Evolutionary conservation across 2,797 vertebrate species (phyloP), one percentile per base, ranked within the genome.

Genomic region (Danionella dracula): DNA sequence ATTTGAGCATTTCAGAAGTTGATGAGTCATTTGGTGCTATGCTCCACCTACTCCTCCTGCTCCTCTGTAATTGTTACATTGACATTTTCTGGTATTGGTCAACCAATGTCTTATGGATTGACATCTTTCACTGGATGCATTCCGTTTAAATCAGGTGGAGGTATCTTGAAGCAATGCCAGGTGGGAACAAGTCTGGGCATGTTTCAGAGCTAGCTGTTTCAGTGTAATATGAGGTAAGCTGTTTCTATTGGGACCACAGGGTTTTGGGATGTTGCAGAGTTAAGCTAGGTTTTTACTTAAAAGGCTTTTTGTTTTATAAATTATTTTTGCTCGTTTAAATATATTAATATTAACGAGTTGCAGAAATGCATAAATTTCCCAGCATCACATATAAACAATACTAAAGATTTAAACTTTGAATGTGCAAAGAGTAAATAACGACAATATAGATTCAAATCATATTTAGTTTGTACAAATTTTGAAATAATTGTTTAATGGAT

Each of bases 11-110:
- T 51, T 34, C 9, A 23, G 38, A 44, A 31, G 46, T 1, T 35
- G 40, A 37, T 45, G 50, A 65, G 62, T 55, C 62, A 65, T 19
- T 13, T 65, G 40, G 4, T 19, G 31, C 40, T 23, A 20, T 20
- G 34, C 15, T 35, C 13, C 13, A 45, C 31, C 15, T 55, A 35
- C 13, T 27, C 40, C 9, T 11, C 40, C 31, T 55, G 31, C 13
- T 37, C 8, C 10, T 29, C 38, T 65, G 19, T 17, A 17, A 45
- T 23, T 13, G 8, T 2, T 45, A 35, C 10, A 27, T 17, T n/a
- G 49, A 64, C 34, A 54, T n/a, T n/a, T 34, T 23, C 17, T 13
- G 38, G n/a, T 35, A 4, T 23, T 23, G 19, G 10, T 42, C 27
- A 16, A 9, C 10, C 8, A 9, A 10, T 10, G n/a, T 9, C 2